Conservation (phyloP, 2,888 invertebrate species). For the Litoditis marina region DNA sequence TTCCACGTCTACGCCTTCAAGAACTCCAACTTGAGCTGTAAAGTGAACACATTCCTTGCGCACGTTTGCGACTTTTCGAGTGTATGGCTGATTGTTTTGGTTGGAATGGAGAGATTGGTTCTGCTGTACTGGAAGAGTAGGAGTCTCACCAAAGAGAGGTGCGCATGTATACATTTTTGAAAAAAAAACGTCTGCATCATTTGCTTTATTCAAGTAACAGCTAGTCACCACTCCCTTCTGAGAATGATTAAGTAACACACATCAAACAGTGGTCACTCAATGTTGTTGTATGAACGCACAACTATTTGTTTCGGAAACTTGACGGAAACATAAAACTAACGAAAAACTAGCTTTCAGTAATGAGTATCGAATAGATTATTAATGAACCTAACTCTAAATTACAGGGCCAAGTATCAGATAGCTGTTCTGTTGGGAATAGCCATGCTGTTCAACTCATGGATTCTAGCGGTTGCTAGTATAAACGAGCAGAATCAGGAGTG, state of each 20-base stretch:
- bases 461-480: conserved; percentile 52
- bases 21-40: conserved; percentile 12
- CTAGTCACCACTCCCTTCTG: too few species aligned
- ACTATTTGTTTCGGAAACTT: too few species aligned
- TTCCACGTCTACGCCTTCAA: conserved; percentile 13
- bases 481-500: conserved; percentile 41
- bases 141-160: conserved; percentile 42
- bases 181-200: too few species aligned
- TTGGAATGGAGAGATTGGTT: conserved; percentile 52
- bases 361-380: too few species aligned
- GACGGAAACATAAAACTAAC: too few species aligned
- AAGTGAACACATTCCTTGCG: conserved; percentile 44
- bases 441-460: conserved; percentile 55
- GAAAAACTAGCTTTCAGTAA: too few species aligned
- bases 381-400: too few species aligned
- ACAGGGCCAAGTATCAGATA: conserved; percentile 48
- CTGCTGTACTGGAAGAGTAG: conserved; percentile 41
- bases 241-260: too few species aligned
- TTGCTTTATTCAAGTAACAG: too few species aligned
- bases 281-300: too few species aligned
- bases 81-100: conserved; percentile 57
- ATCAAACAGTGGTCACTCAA: too few species aligned
- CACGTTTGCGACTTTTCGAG: conserved; percentile 56
- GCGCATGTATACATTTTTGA: background rate
- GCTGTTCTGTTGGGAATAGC: conserved; percentile 40